Evolutionary conservation across 2,113 vertebrate species (phyloP).

Genomic region (Nesospiza acunhae): DNA sequence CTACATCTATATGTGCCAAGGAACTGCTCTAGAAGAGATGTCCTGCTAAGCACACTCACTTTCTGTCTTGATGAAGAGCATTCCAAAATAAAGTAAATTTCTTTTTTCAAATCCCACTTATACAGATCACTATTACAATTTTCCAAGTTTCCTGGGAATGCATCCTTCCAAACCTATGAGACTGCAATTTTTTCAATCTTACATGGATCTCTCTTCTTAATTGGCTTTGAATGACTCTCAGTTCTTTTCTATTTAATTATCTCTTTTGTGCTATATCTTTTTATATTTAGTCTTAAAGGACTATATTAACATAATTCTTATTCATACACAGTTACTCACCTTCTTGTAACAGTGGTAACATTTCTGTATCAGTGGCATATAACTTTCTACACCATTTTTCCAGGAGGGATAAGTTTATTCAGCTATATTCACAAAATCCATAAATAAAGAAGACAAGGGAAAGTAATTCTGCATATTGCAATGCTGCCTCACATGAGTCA

Average conservation of each 20-base stretch:
- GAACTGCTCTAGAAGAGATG: not conserved
- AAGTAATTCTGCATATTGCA: not conserved
- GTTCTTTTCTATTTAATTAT: not conserved
- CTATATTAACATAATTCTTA: not conserved
- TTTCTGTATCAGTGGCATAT: not conserved
- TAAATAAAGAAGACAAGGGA: not conserved
- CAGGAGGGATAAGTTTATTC: not conserved
- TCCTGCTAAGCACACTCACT: not conserved
- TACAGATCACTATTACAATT: not conserved
- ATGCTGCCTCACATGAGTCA: not conserved
- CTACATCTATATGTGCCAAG: not conserved
- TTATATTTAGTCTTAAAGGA: not conserved
- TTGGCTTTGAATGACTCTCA: not conserved
- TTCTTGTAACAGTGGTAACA: not conserved
- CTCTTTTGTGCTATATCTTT: not conserved
- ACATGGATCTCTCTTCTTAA: not conserved
- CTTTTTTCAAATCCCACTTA: not conserved
- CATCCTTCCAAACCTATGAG: not conserved
- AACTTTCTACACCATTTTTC: not conserved
- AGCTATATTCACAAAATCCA: not conserved
- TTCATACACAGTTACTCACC: not conserved
- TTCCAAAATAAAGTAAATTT: not conserved
- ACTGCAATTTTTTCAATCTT: not conserved
- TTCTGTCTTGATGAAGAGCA: not conserved
- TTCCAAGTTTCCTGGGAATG: not conserved